These are phyloP conservation scores for Paraplagusia blochii DNA, from an alignment of 2,113 vertebrate genomes.

Conservation along the genomic window DNA sequence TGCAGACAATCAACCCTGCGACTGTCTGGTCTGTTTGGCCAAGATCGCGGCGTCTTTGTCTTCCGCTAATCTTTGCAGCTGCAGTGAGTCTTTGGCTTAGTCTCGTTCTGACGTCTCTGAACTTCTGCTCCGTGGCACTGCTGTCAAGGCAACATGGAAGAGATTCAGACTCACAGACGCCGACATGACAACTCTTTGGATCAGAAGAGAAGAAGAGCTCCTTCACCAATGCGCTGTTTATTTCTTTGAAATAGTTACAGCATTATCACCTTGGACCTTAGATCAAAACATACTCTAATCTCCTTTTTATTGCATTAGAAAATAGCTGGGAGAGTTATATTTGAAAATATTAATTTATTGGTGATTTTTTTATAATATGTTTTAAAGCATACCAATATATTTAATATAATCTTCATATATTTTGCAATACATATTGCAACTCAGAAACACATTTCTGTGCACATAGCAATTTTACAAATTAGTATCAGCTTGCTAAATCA, in stretches of 20 bases:
- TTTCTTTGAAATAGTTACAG: background rate
- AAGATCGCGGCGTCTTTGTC: slow-evolving; percentile 20
- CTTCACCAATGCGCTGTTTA: slow-evolving; percentile 3
- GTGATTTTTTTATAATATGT: too few relatives aligned
- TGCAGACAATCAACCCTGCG: slow-evolving; percentile 25
- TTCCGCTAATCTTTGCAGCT: slow-evolving; percentile 25
- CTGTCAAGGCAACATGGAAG: slow-evolving; percentile 54
- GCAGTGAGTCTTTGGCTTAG: slow-evolving; percentile 27
- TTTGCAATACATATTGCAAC: too few relatives aligned
- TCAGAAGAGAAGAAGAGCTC: slow-evolving; percentile 9
- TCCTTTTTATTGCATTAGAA: too few relatives aligned
- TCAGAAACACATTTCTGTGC: too few relatives aligned
- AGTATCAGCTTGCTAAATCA: too few relatives aligned
- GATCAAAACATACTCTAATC: background rate
- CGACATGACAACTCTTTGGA: slow-evolving; percentile 53
- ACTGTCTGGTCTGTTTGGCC: slow-evolving; percentile 13
- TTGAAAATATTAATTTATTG: too few relatives aligned
- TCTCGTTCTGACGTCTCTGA: slow-evolving; percentile 23
- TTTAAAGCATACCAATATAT: too few relatives aligned
- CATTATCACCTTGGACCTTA: slow-evolving; percentile 21
- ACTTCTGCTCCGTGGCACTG: slow-evolving; percentile 36
- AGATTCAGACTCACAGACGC: slow-evolving; percentile 39
- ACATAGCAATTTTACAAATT: too few relatives aligned
- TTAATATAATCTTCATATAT: too few relatives aligned
- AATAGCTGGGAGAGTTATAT: too few relatives aligned